A percentile compares a stretch with the other conserved stretches of the same genome.
These are phyloP conservation scores for Actinia tenebrosa DNA, from an alignment of 64 coral and sea anemone species.

Conservation along the genomic window DNA sequence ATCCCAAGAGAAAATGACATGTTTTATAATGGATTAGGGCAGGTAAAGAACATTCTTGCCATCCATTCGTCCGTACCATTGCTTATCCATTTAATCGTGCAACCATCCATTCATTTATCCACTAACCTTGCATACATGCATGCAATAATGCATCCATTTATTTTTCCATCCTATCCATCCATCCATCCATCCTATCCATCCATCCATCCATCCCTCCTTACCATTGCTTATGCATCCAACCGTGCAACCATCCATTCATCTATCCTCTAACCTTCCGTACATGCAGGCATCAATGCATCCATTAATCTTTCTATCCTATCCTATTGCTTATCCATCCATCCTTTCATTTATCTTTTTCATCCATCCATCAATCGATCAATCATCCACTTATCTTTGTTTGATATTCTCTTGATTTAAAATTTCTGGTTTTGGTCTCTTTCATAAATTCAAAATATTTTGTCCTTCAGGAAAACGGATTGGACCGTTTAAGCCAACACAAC, in stretches of 20 bases:
- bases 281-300: too few species aligned
- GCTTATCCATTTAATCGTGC: not conserved
- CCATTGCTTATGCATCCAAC: too few species aligned
- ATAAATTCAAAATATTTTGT: not conserved
- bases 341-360: too few species aligned
- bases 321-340: not conserved
- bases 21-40: not conserved
- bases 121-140: too few species aligned
- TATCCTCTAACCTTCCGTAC: not conserved
- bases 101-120: not conserved
- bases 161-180: too few species aligned
- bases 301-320: too few species aligned
- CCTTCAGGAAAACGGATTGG: conserved; percentile 20
- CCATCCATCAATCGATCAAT: too few species aligned
- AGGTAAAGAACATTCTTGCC: not conserved
- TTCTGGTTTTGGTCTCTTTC: not conserved
- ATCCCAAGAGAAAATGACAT: not conserved
- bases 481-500: conserved; percentile 17
- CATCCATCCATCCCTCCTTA: not conserved
- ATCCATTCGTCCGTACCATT: not conserved
- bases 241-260: not conserved
- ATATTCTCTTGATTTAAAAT: not conserved
- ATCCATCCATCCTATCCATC: not conserved
- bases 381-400: too few species aligned
- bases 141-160: too few species aligned